Base-by-base conservation (phyloP, 2,113 vertebrate species). In the Silurus meridionalis region DNA sequence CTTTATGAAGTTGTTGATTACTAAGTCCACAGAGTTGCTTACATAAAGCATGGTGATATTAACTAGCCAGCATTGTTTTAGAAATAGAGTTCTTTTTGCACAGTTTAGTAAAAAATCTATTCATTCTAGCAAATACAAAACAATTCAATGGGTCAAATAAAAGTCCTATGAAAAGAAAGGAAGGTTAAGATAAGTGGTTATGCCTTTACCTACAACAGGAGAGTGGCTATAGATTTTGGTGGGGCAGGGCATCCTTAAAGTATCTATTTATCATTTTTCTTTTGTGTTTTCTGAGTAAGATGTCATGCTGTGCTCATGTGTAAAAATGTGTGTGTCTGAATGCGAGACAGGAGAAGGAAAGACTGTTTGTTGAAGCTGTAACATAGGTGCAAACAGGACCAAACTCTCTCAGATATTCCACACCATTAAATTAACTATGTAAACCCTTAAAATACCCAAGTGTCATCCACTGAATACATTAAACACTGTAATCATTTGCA, bases 1-100 rank as follows among this genome's bases (percentile, higher is more conserved):
- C 69, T 63, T 80, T 78, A 69, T 48, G 21, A 67, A 48, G 78
- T n/a, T 80, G 13, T 80, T 80, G 66, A 21, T 57, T 85, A 63
- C 52, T 17, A 52, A 80, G 37, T 60, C 84, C 50, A 58, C 66
- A 52, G 66, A 23, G 48, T n/a, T 58, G 52, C 46, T 61, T 53
- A 61, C 58, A 58, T 67, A 46, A 79, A 63, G 8, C 23, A 48
- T 15, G 5, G 15, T 21, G 50, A 23, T 28, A 50, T 53, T 77
- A 53, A 61, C 19, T 8, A n/a, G 53, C 48, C 14, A 53, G 37
- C 37, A 37, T 0, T 28, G 5, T 10, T 50, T 15, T 55, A 52
- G 10, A 77, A 53, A 53, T 8, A 5, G 8, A 23, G 19, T 11
- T 50, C 28, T 69, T 28, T 46, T 72, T 72, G 23, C 37, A 74